Base-by-base conservation (phyloP, 23 tunicate species). In the Trididemnum clinides region DNA sequence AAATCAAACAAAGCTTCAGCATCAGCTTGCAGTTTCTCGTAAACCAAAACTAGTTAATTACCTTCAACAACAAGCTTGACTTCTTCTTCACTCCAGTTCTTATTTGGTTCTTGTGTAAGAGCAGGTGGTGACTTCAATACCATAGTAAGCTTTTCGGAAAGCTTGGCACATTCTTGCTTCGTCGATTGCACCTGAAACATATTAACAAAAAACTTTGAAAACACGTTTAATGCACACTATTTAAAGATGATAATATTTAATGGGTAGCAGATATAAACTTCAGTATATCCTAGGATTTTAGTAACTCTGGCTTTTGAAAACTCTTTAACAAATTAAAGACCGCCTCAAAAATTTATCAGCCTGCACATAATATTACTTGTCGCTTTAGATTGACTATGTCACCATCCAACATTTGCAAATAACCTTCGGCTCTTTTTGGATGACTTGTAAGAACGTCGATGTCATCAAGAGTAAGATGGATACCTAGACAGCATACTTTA, bases 51-150 rank as follows among this genome's bases (percentile, higher is more conserved):
- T 0, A 34, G 22, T 20, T 7, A 82, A 15, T 6, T 29, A 88
- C 92, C 92, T 90, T 90, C 81, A 3, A 85, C 82, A 50, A 76
- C 86, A 1, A 90, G 63, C 35, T 37, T 33, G 50, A 70, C 28
- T 50, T 90, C 95, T 64, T 62, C 39, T 19, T 78, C 50, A 0
- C 82, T 57, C 95, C 95, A 90, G 1, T 33, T 51, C 23, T 51
- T 51, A 64, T 2, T 44, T 28, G 5, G 25, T 65, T 39, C 64
- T 18, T 2, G 7, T 2, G n/a, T 15, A 27, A 4, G 7, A 7
- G 23, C 22, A 23, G 38, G 34, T 3, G 64, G 75, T 65, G 69
- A 1, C 23, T 21, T 10, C n/a, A n/a, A n/a, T 22, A 54, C 26
- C 70, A 33, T 2, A n/a, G 15, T 51, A 19, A 78, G 15, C 10